Conservation (phyloP, 2,888 invertebrate species). For the Harpalus rubripes region DNA sequence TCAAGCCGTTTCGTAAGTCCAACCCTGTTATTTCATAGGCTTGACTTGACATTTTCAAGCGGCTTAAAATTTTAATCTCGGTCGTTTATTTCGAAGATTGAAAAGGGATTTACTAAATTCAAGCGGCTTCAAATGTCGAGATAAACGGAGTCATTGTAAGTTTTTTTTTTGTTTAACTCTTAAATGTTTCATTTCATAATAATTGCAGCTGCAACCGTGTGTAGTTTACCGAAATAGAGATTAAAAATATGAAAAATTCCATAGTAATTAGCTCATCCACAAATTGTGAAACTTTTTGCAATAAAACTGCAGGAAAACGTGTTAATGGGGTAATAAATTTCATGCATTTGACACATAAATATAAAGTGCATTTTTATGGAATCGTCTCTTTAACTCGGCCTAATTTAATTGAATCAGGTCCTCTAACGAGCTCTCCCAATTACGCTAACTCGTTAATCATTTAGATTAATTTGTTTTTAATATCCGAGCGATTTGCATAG, state of each 20-base stretch:
- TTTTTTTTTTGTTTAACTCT: no score
- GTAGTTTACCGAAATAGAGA: neutral
- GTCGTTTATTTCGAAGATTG: no score
- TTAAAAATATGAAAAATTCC: conserved; percentile 1
- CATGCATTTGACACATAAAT: conserved; percentile 25
- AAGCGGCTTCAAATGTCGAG: no score
- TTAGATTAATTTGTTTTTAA: conserved; percentile 49
- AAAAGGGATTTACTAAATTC: no score
- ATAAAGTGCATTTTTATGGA: conserved; percentile 38
- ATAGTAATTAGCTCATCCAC: neutral
- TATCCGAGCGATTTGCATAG: conserved; percentile 29
- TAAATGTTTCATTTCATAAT: neutral
- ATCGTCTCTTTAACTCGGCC: conserved; percentile 4
- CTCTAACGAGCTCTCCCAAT: conserved; percentile 23
- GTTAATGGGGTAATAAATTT: conserved; percentile 36
- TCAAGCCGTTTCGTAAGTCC: no score
- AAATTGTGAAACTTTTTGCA: conserved; percentile 1
- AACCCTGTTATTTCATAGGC: no score
- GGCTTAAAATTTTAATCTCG: no score
- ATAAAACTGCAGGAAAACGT: conserved; percentile 34
- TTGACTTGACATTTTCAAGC: no score
- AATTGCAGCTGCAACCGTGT: neutral
- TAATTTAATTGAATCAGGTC: conserved; percentile 15
- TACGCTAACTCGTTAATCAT: conserved; percentile 36
- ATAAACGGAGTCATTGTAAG: no score